Base-by-base conservation (phyloP, 2,113 vertebrate genomes). In the Theristicus caerulescens region DNA sequence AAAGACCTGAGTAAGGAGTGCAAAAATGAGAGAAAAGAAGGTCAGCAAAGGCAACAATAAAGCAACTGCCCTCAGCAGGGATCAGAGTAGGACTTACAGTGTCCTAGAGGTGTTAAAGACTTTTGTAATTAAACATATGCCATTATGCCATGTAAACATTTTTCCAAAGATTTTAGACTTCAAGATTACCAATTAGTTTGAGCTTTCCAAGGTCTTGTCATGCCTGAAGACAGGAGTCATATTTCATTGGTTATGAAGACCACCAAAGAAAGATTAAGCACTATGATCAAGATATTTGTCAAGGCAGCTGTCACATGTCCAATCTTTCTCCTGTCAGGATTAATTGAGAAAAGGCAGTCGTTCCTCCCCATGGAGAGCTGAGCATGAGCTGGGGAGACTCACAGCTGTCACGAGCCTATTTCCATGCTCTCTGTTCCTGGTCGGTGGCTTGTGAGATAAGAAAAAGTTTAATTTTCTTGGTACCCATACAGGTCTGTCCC, bases 201-300 rank as follows among this genome's bases (percentile, higher is more conserved):
- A 88, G 46, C 6, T 86, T 66, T 62, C 51, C 42, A 86, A 57
- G 72, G 58, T 42, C 54, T 87, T 90, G 32, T 83, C 59, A 93
- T 73, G 42, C 24, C 81, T 92, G 70, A 94, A 90, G 59, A 74
- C 9, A 70, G 42, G n/a, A 93, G n/a, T 73, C 47, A 47, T 84
- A 38, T 88, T 94, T 78, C 55, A 59, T 71, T 81, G 46, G 32
- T 71, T 79, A 21, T 51, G 54, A 94, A 84, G 65, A 61, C 21
- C 5, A 2, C 21, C 59, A 76, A 84, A 74, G 51, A 91, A 86
- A 88, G 69, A 92, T 73, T 93, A 93, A 93, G 46, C 44, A 67
- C 64, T 77, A 29, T 86, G 80, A 93, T 88, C 67, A 62, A 93
- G 85, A 51, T 64, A 88, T 70, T 95, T 95, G 40, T 93, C 92